Evolutionary conservation across 2,113 vertebrate species (phyloP).

Genomic region (Indicator indicator): DNA sequence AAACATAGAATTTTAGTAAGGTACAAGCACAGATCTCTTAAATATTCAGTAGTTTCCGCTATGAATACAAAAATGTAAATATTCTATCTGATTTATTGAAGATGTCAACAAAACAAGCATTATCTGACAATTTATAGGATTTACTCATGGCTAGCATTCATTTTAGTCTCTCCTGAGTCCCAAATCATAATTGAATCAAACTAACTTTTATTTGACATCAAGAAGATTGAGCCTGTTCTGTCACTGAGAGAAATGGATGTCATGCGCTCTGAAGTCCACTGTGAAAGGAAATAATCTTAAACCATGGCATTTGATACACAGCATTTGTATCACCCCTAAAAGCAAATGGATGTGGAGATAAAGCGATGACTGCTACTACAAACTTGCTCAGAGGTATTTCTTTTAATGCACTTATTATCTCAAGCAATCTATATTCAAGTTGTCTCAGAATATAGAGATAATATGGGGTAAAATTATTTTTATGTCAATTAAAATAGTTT

Average conservation of each 20-base stretch:
- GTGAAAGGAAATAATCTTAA: background rate
- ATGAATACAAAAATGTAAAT: slow-evolving; percentile 16
- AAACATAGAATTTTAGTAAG: background rate
- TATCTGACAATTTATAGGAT: slow-evolving; percentile 25
- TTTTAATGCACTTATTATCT: background rate
- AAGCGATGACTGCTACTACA: background rate
- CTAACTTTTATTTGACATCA: background rate
- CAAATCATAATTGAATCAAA: background rate
- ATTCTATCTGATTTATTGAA: slow-evolving; percentile 12
- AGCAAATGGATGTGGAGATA: background rate
- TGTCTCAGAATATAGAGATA: background rate
- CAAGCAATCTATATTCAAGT: background rate
- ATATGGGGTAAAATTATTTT: background rate
- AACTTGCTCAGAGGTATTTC: background rate
- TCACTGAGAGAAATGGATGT: background rate
- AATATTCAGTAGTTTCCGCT: slow-evolving; percentile 11
- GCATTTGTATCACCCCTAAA: background rate
- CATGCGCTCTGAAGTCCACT: background rate
- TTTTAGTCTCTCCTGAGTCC: background rate
- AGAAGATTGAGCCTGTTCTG: background rate
- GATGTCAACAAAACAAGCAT: background rate
- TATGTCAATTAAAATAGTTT: background rate
- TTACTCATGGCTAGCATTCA: background rate
- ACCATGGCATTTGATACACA: background rate
- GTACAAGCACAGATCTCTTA: background rate